Base-by-base conservation (phyloP, 2,888 invertebrate species). In the Tethea ocularis region DNA sequence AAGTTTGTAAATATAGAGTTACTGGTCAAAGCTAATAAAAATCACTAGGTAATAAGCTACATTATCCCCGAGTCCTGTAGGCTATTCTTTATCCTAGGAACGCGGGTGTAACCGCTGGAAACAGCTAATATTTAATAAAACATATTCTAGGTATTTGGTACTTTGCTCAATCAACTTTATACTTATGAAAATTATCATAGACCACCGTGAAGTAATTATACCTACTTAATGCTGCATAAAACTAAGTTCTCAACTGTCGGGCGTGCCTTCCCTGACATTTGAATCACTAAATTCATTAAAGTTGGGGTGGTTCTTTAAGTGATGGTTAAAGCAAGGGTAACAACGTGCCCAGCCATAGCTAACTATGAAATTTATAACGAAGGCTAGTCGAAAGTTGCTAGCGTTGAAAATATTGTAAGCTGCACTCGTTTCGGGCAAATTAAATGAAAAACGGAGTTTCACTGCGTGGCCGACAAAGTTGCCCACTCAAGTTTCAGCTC, bases 381-480 rank as follows among this genome's bases (percentile, higher is more conserved):
- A 86, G 80, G 73, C 82, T 74, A 83, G 80, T 83, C 79, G 82
- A 88, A 89, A 89, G 87, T 91, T 91, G 83, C 83, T 74, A 88
- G 86, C 86, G 87, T 86, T 86, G 89, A 87, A 91, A 91, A 91
- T 91, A 91, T 91, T 88, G 90, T 89, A 89, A 91, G 86, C 89
- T 83, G 88, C 80, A 88, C 88, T 91, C 89, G 89, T 91, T 91
- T 88, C 84, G 86, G 85, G 80, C 85, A 88, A 91, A 91, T 92
- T 91, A 92, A 92, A 92, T 91, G 91, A 88, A 91, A 91, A 91
- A 87, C 84, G 84, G 91, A 91, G 89, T 92, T 91, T 82, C 77
- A 72, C 82, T 80, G 84, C 84, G 83, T 82, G 82, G 83, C 83
- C 82, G 87, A 80, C 86, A 81, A 91, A 91, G 89, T 91, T 91